Base-by-base conservation (phyloP, 2,113 vertebrate species). In the Tricholaema leucomelas region DNA sequence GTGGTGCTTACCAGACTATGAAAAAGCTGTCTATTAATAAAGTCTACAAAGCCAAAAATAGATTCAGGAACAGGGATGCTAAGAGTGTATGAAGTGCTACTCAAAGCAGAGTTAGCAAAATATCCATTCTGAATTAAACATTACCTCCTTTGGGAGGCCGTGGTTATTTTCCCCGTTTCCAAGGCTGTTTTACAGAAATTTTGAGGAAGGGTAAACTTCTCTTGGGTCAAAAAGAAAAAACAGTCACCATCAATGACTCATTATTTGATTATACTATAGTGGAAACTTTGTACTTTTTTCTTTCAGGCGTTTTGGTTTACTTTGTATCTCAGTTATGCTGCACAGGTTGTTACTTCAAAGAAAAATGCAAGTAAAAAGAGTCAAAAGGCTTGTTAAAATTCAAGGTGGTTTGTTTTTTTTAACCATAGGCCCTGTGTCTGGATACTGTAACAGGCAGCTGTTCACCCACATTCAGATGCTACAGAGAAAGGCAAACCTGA, bases 361-460 rank as follows among this genome's bases (percentile, higher is more conserved):
- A 60, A 81, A 52, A 59, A 64, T 13, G 2, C 18, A 12, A 50
- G 28, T 28, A 56, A 64, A 87, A 42, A 31, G 12, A 67, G 81
- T 21, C 10, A 35, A 65, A 83, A 63, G 16, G 8, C n/a, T 35
- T 65, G 8, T 61, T 46, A 81, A 78, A 73, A 52, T 12, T n/a
- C 15, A 19, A 15, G 4, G 1, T 14, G 40, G 40, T 40, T 60
- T 21, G 33, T 3, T 2, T 8, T 72, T 60, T 71, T 72, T 69
- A 36, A 50, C 48, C 44, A 36, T 14, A 21, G 10, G 38, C 44
- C 42, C n/a, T 33, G 11, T 35, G 21, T 44, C n/a, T 40, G 12
- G 3, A 23, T 78, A 58, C 38, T 1, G 0, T 48, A 44, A 23
- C 33, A 33, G 50, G 30, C 66, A 82, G 24, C 50, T 8, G 0